A percentile compares a stretch with the other conserved stretches of the same genome.
phyloP scores from a whole-genome alignment of 1,140 invertebrate species.

The Drosophila suzukii region DNA sequence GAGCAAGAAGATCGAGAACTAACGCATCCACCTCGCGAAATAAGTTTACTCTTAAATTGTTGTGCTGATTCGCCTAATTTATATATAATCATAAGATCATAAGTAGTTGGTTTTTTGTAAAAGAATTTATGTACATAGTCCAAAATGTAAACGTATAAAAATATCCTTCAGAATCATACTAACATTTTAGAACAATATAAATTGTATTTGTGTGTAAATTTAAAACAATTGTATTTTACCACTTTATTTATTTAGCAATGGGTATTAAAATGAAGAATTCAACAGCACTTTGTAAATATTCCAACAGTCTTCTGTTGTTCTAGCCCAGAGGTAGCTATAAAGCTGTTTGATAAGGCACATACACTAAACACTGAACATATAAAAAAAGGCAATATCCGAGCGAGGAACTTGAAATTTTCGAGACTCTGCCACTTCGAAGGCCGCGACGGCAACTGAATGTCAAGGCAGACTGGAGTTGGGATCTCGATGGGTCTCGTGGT shows the following conservation, averaged over 20 bases:
- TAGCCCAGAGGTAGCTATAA: neutral
- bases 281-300: neutral
- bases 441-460: constrained; percentile 24
- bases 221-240: neutral
- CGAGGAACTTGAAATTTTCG: neutral
- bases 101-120: too few relatives aligned
- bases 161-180: too few relatives aligned
- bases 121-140: too few relatives aligned
- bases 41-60: too few relatives aligned
- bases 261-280: neutral
- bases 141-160: too few relatives aligned
- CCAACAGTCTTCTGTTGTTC: too few relatives aligned
- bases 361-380: neutral
- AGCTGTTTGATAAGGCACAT: too few relatives aligned
- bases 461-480: neutral
- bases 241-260: neutral
- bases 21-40: too few relatives aligned
- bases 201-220: neutral
- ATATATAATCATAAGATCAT: too few relatives aligned
- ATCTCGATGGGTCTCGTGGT: constrained; percentile 1
- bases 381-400: neutral
- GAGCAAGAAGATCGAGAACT: too few relatives aligned
- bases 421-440: neutral
- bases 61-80: too few relatives aligned
- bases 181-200: neutral